Percentiles rank a stretch among this genome's conserved stretches.
Evolutionary conservation across 2,888 invertebrate genomes (phyloP).

Genomic region (Drosophila sordidapex): DNA sequence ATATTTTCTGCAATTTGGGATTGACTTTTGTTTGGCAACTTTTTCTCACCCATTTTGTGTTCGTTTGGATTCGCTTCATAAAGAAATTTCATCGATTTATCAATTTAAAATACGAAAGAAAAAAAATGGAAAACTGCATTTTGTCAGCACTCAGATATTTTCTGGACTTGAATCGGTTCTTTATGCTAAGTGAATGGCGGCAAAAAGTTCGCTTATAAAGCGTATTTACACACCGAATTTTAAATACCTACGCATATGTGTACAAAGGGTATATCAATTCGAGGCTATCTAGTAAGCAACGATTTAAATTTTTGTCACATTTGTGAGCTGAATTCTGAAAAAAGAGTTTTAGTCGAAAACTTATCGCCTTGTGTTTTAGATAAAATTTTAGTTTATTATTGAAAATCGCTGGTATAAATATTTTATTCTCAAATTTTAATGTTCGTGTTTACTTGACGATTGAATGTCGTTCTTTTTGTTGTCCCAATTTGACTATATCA

Average conservation of each 20-base stretch:
- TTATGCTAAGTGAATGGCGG: slow-evolving; percentile 58
- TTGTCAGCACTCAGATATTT: slow-evolving; percentile 32
- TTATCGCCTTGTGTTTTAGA: neutral
- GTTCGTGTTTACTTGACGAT: neutral
- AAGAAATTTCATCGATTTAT: slow-evolving; percentile 69
- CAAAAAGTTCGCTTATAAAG: neutral
- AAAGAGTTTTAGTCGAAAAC: neutral
- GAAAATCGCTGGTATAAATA: neutral
- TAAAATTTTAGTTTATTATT: slow-evolving; percentile 7
- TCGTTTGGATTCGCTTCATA: slow-evolving; percentile 61
- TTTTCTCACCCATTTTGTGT: slow-evolving; percentile 44
- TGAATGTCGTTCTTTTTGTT: neutral
- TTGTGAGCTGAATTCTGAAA: no score
- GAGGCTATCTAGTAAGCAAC: slow-evolving; percentile 14
- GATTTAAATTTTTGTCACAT: neutral
- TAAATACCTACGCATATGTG: neutral
- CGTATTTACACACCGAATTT: neutral
- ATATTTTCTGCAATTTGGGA: slow-evolving; percentile 18
- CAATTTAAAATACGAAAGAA: slow-evolving; percentile 44
- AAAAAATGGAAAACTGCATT: slow-evolving; percentile 13
- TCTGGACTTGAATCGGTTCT: slow-evolving; percentile 53
- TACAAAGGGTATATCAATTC: neutral
- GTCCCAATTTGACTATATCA: neutral
- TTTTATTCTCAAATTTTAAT: slow-evolving; percentile 22
- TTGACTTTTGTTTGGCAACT: slow-evolving; percentile 54